Base-by-base conservation (phyloP, 2,113 vertebrate genomes). In the Epinephelus cyanopodus region DNA sequence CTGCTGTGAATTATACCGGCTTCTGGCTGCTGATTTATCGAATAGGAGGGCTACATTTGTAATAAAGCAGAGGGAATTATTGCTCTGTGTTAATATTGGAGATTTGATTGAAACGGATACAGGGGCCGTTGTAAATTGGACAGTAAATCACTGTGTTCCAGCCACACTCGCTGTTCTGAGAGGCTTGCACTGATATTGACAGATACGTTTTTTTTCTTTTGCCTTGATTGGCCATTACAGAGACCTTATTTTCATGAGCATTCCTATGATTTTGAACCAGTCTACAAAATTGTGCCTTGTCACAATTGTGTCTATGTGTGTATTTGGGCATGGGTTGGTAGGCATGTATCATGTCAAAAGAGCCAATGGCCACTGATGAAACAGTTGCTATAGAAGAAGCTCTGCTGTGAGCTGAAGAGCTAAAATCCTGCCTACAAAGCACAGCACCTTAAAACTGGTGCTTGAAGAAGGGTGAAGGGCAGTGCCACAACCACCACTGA, bases 61-160 rank as follows among this genome's bases (percentile, higher is more conserved):
- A 91, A 93, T 93, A 94, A 93, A 92, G 84, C 90, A 90, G 84
- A 86, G 92, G 84, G 82, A 92, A 90, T 93, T 85, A 93, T 92
- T 92, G 89, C 77, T 48, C 18, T 14, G 82, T 92, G 84, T 93
- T 95, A 95, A 94, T 93, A 91, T 92, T 91, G 91, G 86, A 85
- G 82, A 91, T 92, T 90, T 94, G 92, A 95, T 93, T 93, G 90
- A 93, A 94, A 90, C 81, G 84, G 90, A 94, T 94, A 93, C 89
- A 88, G 91, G 58, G 57, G 81, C 86, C 54, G 66, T 80, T 87
- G 83, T 87, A 91, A 93, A 92, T 92, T 92, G 87, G 85, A 90
- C 87, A 83, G 83, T 94, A 94, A 94, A 93, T 93, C 89, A 94
- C 66, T 65, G 73, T 86, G 87, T 90, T 90, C 86, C 82, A 85